Evolutionary conservation across 2,113 vertebrate species (phyloP), one percentile per base, ranked within the genome.

Genomic region (Solea solea): DNA sequence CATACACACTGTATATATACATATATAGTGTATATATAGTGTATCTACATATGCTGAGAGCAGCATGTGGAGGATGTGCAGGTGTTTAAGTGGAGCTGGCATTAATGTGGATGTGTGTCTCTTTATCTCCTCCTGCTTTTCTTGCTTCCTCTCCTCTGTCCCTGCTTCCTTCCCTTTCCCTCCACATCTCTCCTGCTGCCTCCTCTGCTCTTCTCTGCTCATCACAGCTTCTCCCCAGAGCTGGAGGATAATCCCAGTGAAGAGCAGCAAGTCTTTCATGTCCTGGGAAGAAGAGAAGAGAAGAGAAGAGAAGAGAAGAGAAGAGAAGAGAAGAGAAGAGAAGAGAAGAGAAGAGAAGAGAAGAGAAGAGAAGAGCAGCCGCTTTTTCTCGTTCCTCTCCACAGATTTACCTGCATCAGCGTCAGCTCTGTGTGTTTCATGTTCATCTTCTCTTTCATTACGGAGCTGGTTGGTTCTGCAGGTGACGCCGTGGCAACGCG

Each of bases 201-300:
- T 78, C 70, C 80, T 57, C 56, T 21, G 66, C 74, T 89, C 83
- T 13, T 46, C 78, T 57, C 56, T 21, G 66, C 75, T 89, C 82
- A 80, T 90, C 81, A 80, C 64, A 75, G 71, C 73, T 63, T 79
- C 69, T 90, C 88, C 87, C 88, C 59, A 78, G 88, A 88, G 89
- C 70, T 59, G 61, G 49, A 58, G 53, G 61, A 83, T 89, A 88
- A 88, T 90, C 91, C 89, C 84, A 81, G 83, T 85, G 86, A 10
- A 76, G 74, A 74, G 74, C 74, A 59, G 73, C 5, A 8, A 76
- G 75, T 76, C 90, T 89, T 87, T 90, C 81, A 91, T 82, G 86
- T 90, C 84, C 75, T 87, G 83, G 80, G 88, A 90, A 89, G 89
- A 84, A 80, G 51, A n/a, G 13, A 63, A 74, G 69, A 68, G 7